Evolutionary conservation across 2,888 invertebrate genomes (phyloP).

Genomic region (Apoda limacodes): DNA sequence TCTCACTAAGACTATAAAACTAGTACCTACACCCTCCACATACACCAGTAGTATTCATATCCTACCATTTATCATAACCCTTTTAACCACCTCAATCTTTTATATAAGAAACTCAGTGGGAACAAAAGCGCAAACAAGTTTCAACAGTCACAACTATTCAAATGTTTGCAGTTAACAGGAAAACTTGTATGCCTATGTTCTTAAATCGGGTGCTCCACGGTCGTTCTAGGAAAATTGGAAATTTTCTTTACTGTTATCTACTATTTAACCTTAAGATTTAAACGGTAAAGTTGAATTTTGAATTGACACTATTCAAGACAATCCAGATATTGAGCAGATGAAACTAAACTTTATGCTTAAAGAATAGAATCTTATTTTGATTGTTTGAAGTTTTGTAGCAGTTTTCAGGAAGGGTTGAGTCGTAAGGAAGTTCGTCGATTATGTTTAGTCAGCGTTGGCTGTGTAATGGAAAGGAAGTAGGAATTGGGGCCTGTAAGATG

Average conservation of each 20-base stretch:
- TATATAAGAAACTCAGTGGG: conserved; percentile 63
- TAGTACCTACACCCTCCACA: conserved; percentile 45
- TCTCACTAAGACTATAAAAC: conserved; percentile 70
- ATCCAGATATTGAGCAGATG: conserved; percentile 10
- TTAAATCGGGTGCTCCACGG: conserved; percentile 64
- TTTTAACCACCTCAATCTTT: conserved; percentile 40
- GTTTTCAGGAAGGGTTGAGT: conserved; percentile 64
- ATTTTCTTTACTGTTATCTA: conserved; percentile 21
- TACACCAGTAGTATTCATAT: conserved; percentile 61
- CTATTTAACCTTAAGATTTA: conserved; percentile 11
- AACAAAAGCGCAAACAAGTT: conserved; percentile 59
- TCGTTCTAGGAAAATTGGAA: conserved; percentile 65
- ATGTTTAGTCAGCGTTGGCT: conserved; percentile 66
- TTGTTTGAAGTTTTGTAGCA: conserved; percentile 27
- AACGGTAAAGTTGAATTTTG: conserved; percentile 11
- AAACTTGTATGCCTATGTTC: conserved; percentile 62
- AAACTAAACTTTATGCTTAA: conserved; percentile 28
- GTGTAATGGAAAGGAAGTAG: conserved; percentile 67
- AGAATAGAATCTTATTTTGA: conserved; percentile 36
- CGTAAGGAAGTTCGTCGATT: conserved; percentile 70
- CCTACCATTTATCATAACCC: conserved; percentile 63
- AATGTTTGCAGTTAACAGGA: conserved; percentile 57
- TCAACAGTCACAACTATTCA: conserved; percentile 58
- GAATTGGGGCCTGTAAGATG: conserved; percentile 68
- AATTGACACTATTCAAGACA: conserved; percentile 10